These are phyloP conservation scores for Ammospiza caudacuta DNA, from an alignment of 2,113 vertebrate genomes.

Conservation along the genomic window DNA sequence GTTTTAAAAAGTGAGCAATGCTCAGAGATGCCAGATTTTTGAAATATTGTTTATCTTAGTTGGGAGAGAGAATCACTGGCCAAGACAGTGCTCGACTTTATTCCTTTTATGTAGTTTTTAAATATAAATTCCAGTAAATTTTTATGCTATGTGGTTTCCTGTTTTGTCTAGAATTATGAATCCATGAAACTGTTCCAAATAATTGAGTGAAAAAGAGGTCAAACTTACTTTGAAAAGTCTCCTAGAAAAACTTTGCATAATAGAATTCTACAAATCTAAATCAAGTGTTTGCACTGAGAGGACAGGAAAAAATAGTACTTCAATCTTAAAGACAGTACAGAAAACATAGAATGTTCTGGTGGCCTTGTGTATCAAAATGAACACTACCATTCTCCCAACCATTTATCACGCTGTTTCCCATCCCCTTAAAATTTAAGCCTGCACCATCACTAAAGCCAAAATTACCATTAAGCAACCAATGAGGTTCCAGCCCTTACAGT, in stretches of 20 bases:
- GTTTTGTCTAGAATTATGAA: constrained; percentile 78
- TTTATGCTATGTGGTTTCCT: constrained; percentile 63
- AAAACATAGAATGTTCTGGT: background rate
- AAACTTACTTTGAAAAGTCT: constrained; percentile 31
- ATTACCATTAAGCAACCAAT: background rate
- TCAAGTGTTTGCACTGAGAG: background rate
- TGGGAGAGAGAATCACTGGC: background rate
- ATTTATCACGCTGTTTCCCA: background rate
- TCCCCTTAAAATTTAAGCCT: background rate
- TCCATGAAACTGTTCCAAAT: constrained; percentile 30
- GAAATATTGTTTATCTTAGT: constrained; percentile 33
- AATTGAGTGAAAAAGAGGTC: constrained; percentile 41
- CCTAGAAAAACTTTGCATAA: constrained; percentile 20
- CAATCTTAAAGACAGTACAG: background rate
- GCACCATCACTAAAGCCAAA: background rate
- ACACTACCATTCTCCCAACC: background rate
- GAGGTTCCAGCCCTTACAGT: background rate
- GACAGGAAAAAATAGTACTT: background rate
- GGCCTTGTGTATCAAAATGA: background rate
- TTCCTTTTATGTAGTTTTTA: constrained; percentile 33
- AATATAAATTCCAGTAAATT: constrained; percentile 28
- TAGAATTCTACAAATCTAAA: background rate
- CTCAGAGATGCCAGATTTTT: constrained; percentile 17
- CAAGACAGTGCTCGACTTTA: background rate
- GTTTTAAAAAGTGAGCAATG: constrained; percentile 1